Evolutionary conservation across 2,113 vertebrate species (phyloP).

Genomic region (Sarotherodon lohbergeri): DNA sequence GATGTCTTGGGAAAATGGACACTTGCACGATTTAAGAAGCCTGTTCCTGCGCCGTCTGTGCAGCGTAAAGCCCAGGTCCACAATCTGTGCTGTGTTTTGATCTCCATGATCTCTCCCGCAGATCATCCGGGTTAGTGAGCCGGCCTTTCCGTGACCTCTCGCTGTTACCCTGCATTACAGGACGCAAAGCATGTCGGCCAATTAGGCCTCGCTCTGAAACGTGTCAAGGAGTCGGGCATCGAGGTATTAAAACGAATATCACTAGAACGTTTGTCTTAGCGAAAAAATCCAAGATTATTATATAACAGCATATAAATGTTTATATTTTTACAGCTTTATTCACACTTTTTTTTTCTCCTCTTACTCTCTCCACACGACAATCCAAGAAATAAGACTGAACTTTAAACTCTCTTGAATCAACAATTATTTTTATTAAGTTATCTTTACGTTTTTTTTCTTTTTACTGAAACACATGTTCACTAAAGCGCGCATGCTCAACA

Average conservation of each 20-base stretch:
- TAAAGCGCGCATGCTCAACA: conserved; percentile 84
- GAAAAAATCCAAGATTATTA: not conserved
- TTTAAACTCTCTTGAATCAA: conserved; percentile 64
- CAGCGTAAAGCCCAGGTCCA: conserved; percentile 21
- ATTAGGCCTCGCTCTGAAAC: conserved; percentile 52
- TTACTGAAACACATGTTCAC: conserved; percentile 81
- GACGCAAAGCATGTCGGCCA: conserved; percentile 58
- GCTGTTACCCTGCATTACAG: conserved; percentile 65
- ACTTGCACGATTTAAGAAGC: conserved; percentile 5
- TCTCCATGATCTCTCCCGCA: conserved; percentile 46
- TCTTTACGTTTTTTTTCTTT: conserved; percentile 73
- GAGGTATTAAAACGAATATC: not conserved
- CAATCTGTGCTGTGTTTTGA: conserved; percentile 49
- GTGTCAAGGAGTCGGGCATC: conserved; percentile 28
- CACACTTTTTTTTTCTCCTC: not conserved
- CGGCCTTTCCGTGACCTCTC: conserved; percentile 66
- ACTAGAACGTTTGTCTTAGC: not conserved
- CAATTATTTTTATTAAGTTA: conserved; percentile 83
- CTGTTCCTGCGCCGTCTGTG: not conserved
- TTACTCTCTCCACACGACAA: not conserved
- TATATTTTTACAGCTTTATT: not conserved
- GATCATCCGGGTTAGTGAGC: conserved; percentile 64
- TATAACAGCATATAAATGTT: not conserved
- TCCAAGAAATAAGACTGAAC: conserved; percentile 15
- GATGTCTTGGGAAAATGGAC: conserved; percentile 20